Evolutionary conservation across 2,113 vertebrate species (phyloP).

Genomic region (Synodontis membranacea): DNA sequence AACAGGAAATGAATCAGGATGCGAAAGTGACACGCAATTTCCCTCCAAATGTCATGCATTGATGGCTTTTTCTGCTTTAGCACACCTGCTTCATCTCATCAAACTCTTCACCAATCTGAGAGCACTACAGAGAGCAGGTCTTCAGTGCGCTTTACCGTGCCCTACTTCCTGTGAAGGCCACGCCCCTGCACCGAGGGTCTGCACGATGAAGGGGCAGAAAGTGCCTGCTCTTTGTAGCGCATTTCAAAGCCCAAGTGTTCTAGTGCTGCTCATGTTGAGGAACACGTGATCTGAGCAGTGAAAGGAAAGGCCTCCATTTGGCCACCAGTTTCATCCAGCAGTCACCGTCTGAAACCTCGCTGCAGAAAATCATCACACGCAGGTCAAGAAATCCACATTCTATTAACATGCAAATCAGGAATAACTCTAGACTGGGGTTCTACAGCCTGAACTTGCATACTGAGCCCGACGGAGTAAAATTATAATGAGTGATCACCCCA

Average conservation of each 20-base stretch:
- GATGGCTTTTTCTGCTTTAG: not conserved
- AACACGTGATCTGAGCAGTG: not conserved
- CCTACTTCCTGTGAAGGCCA: not conserved
- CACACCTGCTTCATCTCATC: constrained; percentile 10
- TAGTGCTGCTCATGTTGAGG: not conserved
- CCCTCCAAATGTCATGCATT: not conserved
- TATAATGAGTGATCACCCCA: not conserved
- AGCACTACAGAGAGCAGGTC: not conserved
- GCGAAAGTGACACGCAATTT: not conserved
- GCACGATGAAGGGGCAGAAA: not conserved
- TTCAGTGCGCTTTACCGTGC: not conserved
- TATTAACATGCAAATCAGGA: not conserved
- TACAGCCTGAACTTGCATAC: not conserved
- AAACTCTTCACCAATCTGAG: not conserved
- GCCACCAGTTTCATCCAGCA: not conserved
- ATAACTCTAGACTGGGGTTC: not conserved
- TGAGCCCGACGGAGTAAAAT: not conserved
- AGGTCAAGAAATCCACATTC: not conserved
- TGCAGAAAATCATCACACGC: not conserved
- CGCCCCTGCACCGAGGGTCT: not conserved
- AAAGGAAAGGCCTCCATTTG: not conserved
- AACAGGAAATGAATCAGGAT: not conserved
- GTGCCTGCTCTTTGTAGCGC: not conserved
- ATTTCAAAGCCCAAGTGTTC: not conserved
- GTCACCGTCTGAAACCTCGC: not conserved